phyloP scores from a whole-genome alignment of 2,797 vertebrate species.

The Carapus acus region DNA sequence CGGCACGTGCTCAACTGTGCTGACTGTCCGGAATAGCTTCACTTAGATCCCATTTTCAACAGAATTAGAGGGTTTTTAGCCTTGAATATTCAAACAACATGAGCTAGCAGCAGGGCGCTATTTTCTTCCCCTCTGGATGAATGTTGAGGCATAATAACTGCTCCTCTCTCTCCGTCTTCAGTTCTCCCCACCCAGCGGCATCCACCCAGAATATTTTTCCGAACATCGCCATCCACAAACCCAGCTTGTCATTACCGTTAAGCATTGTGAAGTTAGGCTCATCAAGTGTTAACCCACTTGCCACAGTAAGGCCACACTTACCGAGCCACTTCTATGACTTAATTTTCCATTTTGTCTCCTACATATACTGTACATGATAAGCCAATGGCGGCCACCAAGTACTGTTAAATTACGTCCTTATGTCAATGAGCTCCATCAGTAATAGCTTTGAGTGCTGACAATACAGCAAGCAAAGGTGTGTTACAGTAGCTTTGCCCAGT shows the following conservation, averaged over 20 bases:
- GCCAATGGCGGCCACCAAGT: too few species aligned
- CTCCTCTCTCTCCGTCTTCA: slow-evolving; percentile 8
- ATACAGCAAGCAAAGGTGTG: slow-evolving; percentile 23
- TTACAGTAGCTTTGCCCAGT: slow-evolving; percentile 22
- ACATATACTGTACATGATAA: too few species aligned
- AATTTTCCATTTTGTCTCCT: slow-evolving; percentile 26
- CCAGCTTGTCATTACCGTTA: slow-evolving; percentile 9
- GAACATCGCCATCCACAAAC: slow-evolving; percentile 36
- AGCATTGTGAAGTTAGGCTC: slow-evolving; percentile 21
- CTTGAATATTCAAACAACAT: slow-evolving; percentile 48
- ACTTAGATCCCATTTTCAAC: slow-evolving; percentile 25
- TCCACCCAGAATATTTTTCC: slow-evolving; percentile 38
- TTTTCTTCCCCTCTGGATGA: slow-evolving; percentile 36
- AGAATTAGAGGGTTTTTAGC: slow-evolving; percentile 38
- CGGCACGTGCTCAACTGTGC: slow-evolving; percentile 32
- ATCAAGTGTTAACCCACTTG: slow-evolving; percentile 25
- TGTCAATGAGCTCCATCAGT: slow-evolving; percentile 32
- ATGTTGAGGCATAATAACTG: slow-evolving; percentile 20
- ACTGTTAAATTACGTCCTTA: slow-evolving; percentile 2
- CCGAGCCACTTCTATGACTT: slow-evolving; percentile 24
- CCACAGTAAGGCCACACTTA: slow-evolving; percentile 30
- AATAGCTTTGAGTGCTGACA: slow-evolving; percentile 33
- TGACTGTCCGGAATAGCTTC: slow-evolving; percentile 17
- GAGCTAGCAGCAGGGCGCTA: slow-evolving; percentile 36
- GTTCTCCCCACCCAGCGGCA: slow-evolving; percentile 4